Conservation (phyloP, 2,888 invertebrate species). For the Sarcophaga variegata region DNA sequence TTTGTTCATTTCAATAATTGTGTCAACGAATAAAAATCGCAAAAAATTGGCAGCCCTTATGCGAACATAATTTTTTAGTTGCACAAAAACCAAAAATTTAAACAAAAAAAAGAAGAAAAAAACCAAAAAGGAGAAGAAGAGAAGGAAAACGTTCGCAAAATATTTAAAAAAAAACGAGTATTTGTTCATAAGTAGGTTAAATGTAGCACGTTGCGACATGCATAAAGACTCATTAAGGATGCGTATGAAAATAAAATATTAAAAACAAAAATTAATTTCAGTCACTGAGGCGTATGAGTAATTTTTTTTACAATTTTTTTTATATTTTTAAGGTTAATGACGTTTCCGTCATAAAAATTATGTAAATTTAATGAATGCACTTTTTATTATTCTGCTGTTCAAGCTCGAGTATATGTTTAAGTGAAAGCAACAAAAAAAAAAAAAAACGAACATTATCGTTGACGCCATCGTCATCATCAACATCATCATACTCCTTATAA, state of each 20-base stretch:
- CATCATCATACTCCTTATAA: not conserved
- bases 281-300: conserved; percentile 72
- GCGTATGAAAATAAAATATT: conserved; percentile 64
- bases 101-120: not conserved
- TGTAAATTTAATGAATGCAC: conserved; percentile 71
- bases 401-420: conserved; percentile 1
- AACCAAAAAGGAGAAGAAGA: conserved; percentile 2
- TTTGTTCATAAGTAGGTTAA: conserved; percentile 68
- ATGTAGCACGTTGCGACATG: conserved; percentile 70
- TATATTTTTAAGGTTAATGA: conserved; percentile 72
- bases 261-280: conserved; percentile 75
- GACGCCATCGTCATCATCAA: conserved; percentile 43
- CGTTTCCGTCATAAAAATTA: conserved; percentile 72
- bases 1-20: no score
- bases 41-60: no score
- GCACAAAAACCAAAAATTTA: not conserved
- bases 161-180: not conserved
- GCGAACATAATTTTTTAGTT: no score
- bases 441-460: conserved; percentile 40
- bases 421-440: conserved; percentile 12
- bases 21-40: no score
- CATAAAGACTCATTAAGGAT: conserved; percentile 63
- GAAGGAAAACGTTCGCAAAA: not conserved
- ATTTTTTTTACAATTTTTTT: conserved; percentile 65
- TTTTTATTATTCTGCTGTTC: conserved; percentile 36